Evolutionary conservation across 23 tunicate species (phyloP), one percentile per base, ranked within the genome.

Genomic region (Phallusia fumigata): DNA sequence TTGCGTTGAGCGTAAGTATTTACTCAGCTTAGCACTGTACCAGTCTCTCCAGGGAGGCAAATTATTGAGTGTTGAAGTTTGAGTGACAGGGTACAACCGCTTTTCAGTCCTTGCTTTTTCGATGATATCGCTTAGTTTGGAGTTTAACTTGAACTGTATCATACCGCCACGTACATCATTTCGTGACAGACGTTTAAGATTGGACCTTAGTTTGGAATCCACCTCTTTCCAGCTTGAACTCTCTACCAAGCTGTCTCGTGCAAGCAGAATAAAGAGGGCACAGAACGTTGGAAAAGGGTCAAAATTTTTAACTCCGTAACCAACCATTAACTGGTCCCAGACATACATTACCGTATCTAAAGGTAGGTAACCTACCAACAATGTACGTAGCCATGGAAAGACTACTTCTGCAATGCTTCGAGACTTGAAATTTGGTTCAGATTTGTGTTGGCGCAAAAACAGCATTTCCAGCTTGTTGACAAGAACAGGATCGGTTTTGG

Each of bases 41-140:
- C 97, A 92, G 28, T 76, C 80, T 33, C 81, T 75, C 97, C 97
- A 92, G 18, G 97, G 91, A 40, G 91, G 91, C 76, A 92, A 78
- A 58, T 79, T 64, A 19, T 58, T 80, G 0, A 88, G 24, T 22
- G 53, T 26, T 32, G 88, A 35, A 45, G 83, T 47, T 40, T 89
- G 77, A 30, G 65, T 75, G 30, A 78, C 81, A 19, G 79, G 86
- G 36, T 77, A 88, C 18, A 52, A 73, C 15, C 73, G 53, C 18
- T 52, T 31, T 8, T 86, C 53, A 0, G 35, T 58, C 12, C 51
- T n/a, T 13, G 24, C 31, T 79, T 80, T 36, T 31, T 32, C 65
- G 5, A 58, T 11, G 16, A 58, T 5, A 21, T 5, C 26, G 28
- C 69, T 58, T 58, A 58, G 28, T 13, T 16, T 58, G 16, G 69